Evolutionary conservation across 1,140 invertebrate genomes (phyloP), one percentile per base, ranked within the genome.

Genomic region (Ruditapes philippinarum): DNA sequence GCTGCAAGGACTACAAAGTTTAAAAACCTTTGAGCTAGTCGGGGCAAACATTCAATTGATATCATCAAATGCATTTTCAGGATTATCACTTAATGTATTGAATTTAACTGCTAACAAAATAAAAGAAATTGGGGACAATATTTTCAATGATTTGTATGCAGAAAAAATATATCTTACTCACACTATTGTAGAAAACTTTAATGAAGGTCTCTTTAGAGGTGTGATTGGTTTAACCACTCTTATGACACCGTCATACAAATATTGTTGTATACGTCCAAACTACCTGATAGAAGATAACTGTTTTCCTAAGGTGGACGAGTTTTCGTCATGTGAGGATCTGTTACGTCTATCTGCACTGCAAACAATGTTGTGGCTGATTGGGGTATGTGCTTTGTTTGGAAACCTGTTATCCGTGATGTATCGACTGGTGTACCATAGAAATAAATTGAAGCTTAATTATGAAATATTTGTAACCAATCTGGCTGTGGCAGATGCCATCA

Each of bases 401-500:
- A 94, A 94, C 65, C 0, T 90, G 9, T 42, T 81, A 22, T 88
- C 91, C 2, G 49, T 94, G 0, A 31, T 88, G 0, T 92, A 89
- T 42, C 84, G 92, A 31, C 1, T 91, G 17, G 7, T 89, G 17
- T 65, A 76, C 31, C 74, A 91, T 49, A 78, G 87, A n/a, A 36
- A 81, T 4, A 86, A 49, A 40, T 42, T 91, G 9, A 88, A 86
- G 31, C 89, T 84, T 51, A 85, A 90, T 22, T 89, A 92, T 85
- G 91, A 88, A 28, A 85, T 92, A 17, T 92, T 94, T 79, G 91
- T 94, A 12, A 88, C 89, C 22, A 94, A 93, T 90, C 83, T 95
- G 11, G 91, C 86, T 33, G 17, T 92, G 0, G 91, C 94, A 0
- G 95, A 95, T 65, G 88, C 94, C 36, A 54, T 94, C 2, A 95